Conservation (phyloP, 2,888 invertebrate genomes). For the Mantis religiosa region DNA sequence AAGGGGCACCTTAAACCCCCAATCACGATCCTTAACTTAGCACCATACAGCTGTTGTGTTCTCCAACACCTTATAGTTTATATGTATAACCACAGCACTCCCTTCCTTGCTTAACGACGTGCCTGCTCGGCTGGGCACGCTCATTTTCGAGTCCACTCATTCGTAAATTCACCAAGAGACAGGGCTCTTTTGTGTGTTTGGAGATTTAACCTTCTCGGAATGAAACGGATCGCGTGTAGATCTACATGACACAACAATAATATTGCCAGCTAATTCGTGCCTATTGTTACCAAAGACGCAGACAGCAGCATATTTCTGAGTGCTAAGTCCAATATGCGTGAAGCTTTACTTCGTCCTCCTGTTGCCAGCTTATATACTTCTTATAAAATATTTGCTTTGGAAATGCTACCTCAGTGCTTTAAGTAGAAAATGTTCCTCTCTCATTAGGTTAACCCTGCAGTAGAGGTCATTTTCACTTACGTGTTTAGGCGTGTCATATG, state of each 20-base stretch:
- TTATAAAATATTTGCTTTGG: not conserved
- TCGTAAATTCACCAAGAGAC: not conserved
- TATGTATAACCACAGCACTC: no score
- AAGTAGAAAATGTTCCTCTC: no score
- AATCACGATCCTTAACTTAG: slow-evolving; percentile 23
- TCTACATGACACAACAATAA: not conserved
- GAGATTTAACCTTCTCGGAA: not conserved
- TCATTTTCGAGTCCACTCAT: not conserved
- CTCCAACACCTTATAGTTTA: not conserved
- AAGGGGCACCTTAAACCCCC: slow-evolving; percentile 28
- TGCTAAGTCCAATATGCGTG: not conserved
- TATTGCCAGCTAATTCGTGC: no score
- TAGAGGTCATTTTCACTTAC: no score
- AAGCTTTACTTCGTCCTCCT: not conserved
- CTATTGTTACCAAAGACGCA: not conserved
- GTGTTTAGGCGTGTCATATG: no score
- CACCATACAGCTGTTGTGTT: not conserved
- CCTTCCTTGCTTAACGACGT: no score
- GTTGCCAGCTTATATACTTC: not conserved
- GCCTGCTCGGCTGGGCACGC: not conserved
- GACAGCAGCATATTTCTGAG: not conserved
- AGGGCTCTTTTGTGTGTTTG: not conserved
- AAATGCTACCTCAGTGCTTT: no score
- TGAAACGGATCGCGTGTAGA: not conserved
- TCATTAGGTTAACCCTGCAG: no score